These are phyloP conservation scores for Ostrea denselamellosa DNA, from an alignment of 1,140 invertebrate genomes.

Conservation along the genomic window DNA sequence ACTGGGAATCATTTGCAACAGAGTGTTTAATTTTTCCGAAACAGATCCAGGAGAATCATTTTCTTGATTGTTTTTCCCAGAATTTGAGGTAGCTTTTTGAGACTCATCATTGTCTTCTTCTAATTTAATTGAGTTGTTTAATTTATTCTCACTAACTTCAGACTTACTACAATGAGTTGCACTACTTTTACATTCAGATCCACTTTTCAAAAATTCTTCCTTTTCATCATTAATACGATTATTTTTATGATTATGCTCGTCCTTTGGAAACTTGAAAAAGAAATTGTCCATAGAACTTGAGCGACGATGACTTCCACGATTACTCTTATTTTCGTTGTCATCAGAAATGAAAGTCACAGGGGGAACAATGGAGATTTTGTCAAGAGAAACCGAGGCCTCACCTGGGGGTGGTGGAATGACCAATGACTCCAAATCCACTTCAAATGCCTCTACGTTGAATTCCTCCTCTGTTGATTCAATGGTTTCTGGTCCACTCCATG, in stretches of 20 bases:
- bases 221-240: neutral
- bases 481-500: constrained; percentile 58
- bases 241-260: constrained; percentile 34
- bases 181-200: neutral
- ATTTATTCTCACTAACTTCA: neutral
- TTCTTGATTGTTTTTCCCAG: constrained; percentile 26
- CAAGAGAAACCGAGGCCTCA: constrained; percentile 52
- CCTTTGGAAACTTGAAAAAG: constrained; percentile 37
- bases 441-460: neutral
- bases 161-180: neutral
- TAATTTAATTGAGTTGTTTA: neutral
- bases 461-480: neutral
- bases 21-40: constrained; percentile 70
- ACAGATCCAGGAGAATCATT: constrained; percentile 70
- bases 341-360: constrained; percentile 52
- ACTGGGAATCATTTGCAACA: constrained; percentile 71
- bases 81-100: constrained; percentile 10
- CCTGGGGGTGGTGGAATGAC: constrained; percentile 64
- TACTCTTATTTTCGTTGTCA: constrained; percentile 31
- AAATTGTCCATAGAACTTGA: constrained; percentile 66
- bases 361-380: constrained; percentile 67
- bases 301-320: constrained; percentile 61
- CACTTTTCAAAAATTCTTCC: neutral
- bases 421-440: constrained; percentile 46
- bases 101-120: neutral